A percentile compares a stretch with the other conserved stretches of the same genome.
phyloP scores from a whole-genome alignment of 2,888 invertebrate species.

The Drosophila borborema region DNA sequence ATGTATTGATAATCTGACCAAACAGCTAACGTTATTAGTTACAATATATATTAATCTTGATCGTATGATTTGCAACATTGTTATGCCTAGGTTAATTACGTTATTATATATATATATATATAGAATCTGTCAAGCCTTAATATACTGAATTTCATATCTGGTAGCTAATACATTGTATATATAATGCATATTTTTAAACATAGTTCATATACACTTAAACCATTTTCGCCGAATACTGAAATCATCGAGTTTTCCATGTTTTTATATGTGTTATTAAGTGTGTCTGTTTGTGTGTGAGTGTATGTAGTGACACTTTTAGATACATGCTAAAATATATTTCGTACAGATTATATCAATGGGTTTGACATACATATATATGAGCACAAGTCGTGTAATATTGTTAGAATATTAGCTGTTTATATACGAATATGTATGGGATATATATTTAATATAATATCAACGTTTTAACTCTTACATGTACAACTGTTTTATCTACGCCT shows the following conservation, averaged over 20 bases:
- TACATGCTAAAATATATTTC: conserved; percentile 21
- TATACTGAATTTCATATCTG: conserved; percentile 59
- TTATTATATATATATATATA: conserved; percentile 54
- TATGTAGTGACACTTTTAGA: conserved; percentile 15
- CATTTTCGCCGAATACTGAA: conserved; percentile 77
- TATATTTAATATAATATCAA: conserved; percentile 77
- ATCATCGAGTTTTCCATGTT: conserved; percentile 70
- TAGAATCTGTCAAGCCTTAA: conserved; percentile 77
- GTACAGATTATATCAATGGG: conserved; percentile 51
- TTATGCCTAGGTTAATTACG: conserved; percentile 47
- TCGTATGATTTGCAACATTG: conserved; percentile 42
- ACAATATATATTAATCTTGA: conserved; percentile 36
- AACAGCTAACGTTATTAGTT: conserved; percentile 34
- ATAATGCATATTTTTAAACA: conserved; percentile 47
- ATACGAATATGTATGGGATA: conserved; percentile 28
- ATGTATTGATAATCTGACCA: conserved; percentile 39
- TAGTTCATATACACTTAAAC: conserved; percentile 64
- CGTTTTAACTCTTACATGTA: conserved; percentile 73
- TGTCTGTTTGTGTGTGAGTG: conserved; percentile 19
- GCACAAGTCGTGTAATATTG: conserved; percentile 30
- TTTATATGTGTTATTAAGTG: conserved; percentile 18
- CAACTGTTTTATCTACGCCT: conserved; percentile 49
- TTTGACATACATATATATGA: conserved; percentile 36
- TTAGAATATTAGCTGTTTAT: conserved; percentile 23
- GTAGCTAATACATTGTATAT: conserved; percentile 56